These are phyloP conservation scores for Chlorops oryzae DNA, from an alignment of 1,140 invertebrate genomes.

Conservation along the genomic window DNA sequence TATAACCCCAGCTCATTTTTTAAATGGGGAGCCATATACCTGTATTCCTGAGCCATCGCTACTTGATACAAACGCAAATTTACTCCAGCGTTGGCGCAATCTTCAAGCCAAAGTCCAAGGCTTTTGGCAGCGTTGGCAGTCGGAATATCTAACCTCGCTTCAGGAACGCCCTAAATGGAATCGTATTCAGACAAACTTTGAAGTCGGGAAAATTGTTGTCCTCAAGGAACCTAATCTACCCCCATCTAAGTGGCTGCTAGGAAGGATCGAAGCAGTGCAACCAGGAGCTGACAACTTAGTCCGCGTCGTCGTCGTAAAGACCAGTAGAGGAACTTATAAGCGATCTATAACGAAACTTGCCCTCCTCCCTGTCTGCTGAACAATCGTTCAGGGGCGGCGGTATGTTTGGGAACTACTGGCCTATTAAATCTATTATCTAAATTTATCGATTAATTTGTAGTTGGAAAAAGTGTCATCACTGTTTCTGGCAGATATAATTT, in stretches of 20 bases:
- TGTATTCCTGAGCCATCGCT: constrained; percentile 17
- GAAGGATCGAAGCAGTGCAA: constrained; percentile 15
- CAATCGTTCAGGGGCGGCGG: too few species aligned
- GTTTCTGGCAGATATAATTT: too few species aligned
- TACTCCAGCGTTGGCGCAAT: too few species aligned
- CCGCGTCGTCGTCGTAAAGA: constrained; percentile 27
- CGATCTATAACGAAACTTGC: too few species aligned
- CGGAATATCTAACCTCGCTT: constrained; percentile 17
- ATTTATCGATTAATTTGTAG: too few species aligned
- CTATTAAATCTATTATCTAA: too few species aligned
- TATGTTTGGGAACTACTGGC: too few species aligned
- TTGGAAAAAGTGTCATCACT: too few species aligned
- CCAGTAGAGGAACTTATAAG: too few species aligned
- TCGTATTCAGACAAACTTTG: constrained; percentile 10
- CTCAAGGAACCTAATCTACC: constrained; percentile 24
- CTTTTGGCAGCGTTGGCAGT: constrained; percentile 22
- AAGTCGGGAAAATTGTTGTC: constrained; percentile 23
- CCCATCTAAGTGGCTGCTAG: constrained; percentile 26
- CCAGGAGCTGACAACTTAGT: constrained; percentile 25
- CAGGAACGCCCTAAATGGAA: constrained; percentile 25
- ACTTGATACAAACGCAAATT: too few species aligned
- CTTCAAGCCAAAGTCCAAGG: constrained; percentile 1
- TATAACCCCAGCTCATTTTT: constrained; percentile 45
- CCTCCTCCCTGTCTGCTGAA: too few species aligned
- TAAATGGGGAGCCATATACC: constrained; percentile 32